Conservation (phyloP, 1,140 invertebrate genomes). For the Hesperophylax magnus region DNA sequence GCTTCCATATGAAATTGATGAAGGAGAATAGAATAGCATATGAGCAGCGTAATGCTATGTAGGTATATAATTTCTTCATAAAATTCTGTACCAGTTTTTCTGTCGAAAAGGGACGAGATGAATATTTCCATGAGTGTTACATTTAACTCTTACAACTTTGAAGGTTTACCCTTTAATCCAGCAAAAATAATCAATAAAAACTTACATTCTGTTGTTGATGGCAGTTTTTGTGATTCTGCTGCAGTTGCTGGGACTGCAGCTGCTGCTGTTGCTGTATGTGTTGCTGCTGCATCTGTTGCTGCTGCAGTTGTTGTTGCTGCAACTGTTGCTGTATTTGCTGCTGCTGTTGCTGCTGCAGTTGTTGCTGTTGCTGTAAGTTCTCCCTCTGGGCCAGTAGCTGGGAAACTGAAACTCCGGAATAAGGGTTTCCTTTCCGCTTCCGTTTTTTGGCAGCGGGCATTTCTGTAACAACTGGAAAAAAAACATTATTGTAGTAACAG, state of each 20-base stretch:
- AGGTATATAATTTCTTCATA: no score
- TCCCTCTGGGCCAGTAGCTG: conserved; percentile 78
- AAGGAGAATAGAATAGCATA: no score
- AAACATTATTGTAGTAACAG: conserved; percentile 30
- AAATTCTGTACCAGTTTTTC: no score
- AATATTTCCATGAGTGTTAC: no score
- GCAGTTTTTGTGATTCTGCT: conserved; percentile 62
- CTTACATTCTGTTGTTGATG: conserved; percentile 54
- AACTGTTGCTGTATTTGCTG: conserved; percentile 58
- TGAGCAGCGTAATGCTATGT: no score
- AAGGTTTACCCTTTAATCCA: no score
- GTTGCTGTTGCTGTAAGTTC: conserved; percentile 62
- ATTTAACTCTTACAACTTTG: no score
- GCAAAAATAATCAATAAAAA: neutral
- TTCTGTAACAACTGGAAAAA: conserved; percentile 68
- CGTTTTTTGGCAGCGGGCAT: conserved; percentile 72
- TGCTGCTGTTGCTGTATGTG: conserved; percentile 61
- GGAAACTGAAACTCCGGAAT: conserved; percentile 75
- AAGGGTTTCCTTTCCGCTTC: conserved; percentile 73
- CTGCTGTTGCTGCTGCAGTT: conserved; percentile 58
- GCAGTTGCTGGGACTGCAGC: conserved; percentile 62
- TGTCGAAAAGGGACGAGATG: no score
- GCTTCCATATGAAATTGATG: no score
- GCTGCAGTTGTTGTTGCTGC: conserved; percentile 58
- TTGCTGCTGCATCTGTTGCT: conserved; percentile 63